Evolutionary conservation across 2,797 vertebrate genomes (phyloP), one percentile per base, ranked within the genome.

Genomic region (Macroramphosus scolopax): DNA sequence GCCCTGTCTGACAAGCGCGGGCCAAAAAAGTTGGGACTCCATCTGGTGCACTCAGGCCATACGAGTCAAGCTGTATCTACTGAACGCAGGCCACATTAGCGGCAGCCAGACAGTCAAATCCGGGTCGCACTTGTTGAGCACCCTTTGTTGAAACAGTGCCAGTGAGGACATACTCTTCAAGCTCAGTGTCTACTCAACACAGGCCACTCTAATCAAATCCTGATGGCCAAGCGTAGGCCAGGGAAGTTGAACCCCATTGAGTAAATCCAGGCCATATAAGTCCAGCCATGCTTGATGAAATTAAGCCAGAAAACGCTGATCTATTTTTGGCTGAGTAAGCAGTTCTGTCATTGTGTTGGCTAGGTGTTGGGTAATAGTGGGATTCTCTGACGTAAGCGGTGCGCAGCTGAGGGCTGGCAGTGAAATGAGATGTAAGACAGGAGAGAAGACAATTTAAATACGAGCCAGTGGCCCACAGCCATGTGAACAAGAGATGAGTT

Each of bases 31-130:
- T 73, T 65, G 71, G 70, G 69, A 72, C 71, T 72, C 59, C 58
- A 51, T 82, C 76, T 70, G 75, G 80, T 78, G 55, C 80, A 68
- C 68, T 78, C 63, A 50, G 72, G 68, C 75, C 72, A 69, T 65
- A 54, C 75, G 51, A 75, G 78, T 83, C 78, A 75, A 82, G 60
- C 75, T 60, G 72, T 56, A 76, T 84, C 81, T 73, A 51, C 56
- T 77, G 78, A 82, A 72, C 79, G 58, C 62, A 52, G 74, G 66
- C 65, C 72, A 75, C 58, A 37, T 56, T 57, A 66, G 73, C 29
- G 45, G 60, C 63, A 62, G 78, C 70, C 80, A 84, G 76, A 81
- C 81, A 82, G 77, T 78, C 78, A 77, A 82, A 80, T 80, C 52
- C 50, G 73, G 68, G 77, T 83, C 74, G 42, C 51, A 48, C 58